Evolutionary conservation across 2,888 invertebrate species (phyloP).

Genomic region (Standfussiana lucernea): DNA sequence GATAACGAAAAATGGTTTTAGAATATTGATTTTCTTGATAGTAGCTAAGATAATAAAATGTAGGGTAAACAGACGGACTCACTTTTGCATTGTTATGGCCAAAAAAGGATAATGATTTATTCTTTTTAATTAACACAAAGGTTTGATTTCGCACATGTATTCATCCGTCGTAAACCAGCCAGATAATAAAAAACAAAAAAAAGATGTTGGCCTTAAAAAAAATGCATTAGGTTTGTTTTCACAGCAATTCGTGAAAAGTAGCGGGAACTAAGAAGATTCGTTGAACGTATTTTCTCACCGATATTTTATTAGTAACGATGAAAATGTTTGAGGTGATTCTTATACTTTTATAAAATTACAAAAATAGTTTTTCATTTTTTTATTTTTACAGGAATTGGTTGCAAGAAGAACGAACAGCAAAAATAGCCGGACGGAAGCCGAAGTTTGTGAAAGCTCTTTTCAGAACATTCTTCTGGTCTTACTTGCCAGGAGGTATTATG

Average conservation of each 20-base stretch:
- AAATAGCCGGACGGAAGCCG: slow-evolving; percentile 75
- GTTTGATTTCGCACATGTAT: neutral
- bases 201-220: neutral
- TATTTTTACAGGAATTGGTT: slow-evolving; percentile 80
- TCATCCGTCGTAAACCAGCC: neutral
- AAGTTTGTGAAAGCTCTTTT: slow-evolving; percentile 79
- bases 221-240: neutral
- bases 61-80: neutral
- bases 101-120: neutral
- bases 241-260: neutral
- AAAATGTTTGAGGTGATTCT: too few relatives aligned
- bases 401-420: slow-evolving; percentile 79
- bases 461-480: slow-evolving; percentile 82
- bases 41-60: neutral
- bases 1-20: neutral
- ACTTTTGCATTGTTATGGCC: neutral
- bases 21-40: neutral
- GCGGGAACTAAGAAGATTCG: neutral
- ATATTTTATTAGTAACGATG: neutral
- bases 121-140: neutral
- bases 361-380: neutral
- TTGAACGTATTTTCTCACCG: neutral
- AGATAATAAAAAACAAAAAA: neutral
- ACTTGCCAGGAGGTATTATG: slow-evolving; percentile 82
- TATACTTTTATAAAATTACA: neutral